phyloP scores from a whole-genome alignment of 2,888 invertebrate genomes.

The Terebella lapidaria region DNA sequence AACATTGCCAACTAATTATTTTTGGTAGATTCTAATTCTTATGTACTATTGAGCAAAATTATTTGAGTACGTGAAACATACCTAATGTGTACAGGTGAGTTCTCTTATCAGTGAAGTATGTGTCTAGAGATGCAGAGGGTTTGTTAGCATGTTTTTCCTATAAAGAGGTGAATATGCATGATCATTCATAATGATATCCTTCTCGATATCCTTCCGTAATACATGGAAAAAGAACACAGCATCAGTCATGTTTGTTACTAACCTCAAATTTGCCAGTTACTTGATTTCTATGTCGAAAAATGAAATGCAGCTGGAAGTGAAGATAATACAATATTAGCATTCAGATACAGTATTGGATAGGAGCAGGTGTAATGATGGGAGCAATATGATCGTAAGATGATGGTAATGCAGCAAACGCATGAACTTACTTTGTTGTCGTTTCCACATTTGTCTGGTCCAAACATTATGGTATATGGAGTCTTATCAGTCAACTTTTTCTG shows the following conservation, averaged over 20 bases:
- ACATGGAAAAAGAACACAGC: no score
- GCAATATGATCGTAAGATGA: no score
- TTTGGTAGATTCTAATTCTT: no score
- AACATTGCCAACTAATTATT: no score
- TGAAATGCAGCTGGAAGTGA: slow-evolving; percentile 65
- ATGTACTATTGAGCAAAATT: no score
- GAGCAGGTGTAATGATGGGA: no score
- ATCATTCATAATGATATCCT: no score
- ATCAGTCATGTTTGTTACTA: neutral
- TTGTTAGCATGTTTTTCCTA: slow-evolving; percentile 93
- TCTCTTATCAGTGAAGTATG: slow-evolving; percentile 76
- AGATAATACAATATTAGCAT: neutral
- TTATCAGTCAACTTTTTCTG: slow-evolving; percentile 82
- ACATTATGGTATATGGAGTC: slow-evolving; percentile 98
- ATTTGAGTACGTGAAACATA: no score
- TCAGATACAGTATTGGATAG: no score
- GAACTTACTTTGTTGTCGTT: slow-evolving; percentile 88
- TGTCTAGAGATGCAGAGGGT: slow-evolving; percentile 64
- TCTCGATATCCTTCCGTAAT: no score
- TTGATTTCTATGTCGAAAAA: slow-evolving; percentile 93
- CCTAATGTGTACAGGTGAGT: slow-evolving; percentile 79
- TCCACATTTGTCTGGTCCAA: slow-evolving; percentile 99
- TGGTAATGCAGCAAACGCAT: no score
- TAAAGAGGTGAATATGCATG: slow-evolving; percentile 9
- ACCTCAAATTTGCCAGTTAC: slow-evolving; percentile 75